Evolutionary conservation across 2,797 vertebrate species (phyloP), one percentile per base, ranked within the genome.

Genomic region (Poeciliopsis paucimaculata): DNA sequence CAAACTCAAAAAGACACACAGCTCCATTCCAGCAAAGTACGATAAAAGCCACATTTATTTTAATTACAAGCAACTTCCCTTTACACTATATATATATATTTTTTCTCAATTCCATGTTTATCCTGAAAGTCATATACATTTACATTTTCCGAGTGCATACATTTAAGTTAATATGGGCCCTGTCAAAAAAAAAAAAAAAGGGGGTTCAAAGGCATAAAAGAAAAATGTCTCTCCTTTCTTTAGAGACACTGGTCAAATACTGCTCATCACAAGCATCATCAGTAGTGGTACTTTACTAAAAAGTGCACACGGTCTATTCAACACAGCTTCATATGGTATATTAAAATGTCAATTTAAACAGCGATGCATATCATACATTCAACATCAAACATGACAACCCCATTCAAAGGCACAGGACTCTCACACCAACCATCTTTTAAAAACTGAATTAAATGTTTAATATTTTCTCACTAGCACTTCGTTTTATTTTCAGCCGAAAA

Each of bases 371-470:
- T 97, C 95, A 97, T 96, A 97, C 96, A 96, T 97, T 98, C 95
- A 96, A 98, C 97, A 97, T 95, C 79, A 94, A 97, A 98, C 96
- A 96, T 96, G 96, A 96, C 96, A 96, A 96, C 96, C 95, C 96
- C 95, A 97, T 95, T 95, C 77, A 97, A 97, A 98, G 97, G 96
- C 97, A 98, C 97, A 94, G 95, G 95, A 98, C 97, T 95, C 93
- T 96, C 96, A 98, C 97, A 97, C 95, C 93, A 76, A 92, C 96
- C 93, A 82, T 94, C 89, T 89, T 94, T 91, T 90, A 84, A 80
- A 86, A 90, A 89, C 68, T 84, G 82, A 74, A 76, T 90, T 88
- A 88, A 82, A 94, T 77, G 77, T 90, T 82, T 84, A 82, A 82
- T 84, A 71, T 89, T 66, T 94, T 95, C 80, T 88, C 85, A 84